Evolutionary conservation across 2,113 vertebrate genomes (phyloP), one percentile per base, ranked within the genome.

Genomic region (Platysternon megacephalum): DNA sequence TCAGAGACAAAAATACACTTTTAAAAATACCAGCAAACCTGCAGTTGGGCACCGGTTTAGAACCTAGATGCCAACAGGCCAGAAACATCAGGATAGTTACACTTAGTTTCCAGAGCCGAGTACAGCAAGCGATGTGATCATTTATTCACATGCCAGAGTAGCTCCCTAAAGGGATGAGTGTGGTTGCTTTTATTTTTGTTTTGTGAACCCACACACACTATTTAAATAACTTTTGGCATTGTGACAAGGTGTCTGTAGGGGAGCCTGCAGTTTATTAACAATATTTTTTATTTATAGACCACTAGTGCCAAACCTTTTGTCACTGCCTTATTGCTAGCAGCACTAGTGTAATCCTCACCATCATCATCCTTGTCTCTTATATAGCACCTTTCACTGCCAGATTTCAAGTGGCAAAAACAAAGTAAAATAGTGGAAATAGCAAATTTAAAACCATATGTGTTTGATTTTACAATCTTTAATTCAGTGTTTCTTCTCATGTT

Each of bases 11-110:
- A 96, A 97, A 93, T 83, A 94, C 90, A 84, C 74, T 91, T 68
- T 49, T 89, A 79, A 89, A 68, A n/a, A 2, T 88, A 55, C 85
- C 17, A 9, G 82, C 51, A 87, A 91, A 89, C 51, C 58, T 94
- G 49, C 51, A 82, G 89, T 87, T 78, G 72, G 51, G 91, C 95
- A 94, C 65, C 42, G 46, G 51, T 79, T 42, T 96, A 86, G 90
- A 58, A 52, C 92, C 87, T 94, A 95, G 93, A 96, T 94, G 96
- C 95, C 93, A 94, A 83, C 80, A 95, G 78, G 74, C 82, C 88
- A 82, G 92, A 95, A 96, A 91, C 92, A 49, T 84, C 68, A 8
- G 81, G 91, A 90, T 58, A 84, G 85, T 84, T 96, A 93, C 95
- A 56, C 89, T 90, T 51, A 78, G 92, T 96, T 97, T 97, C 96